Percentiles rank a stretch among this genome's conserved stretches.
Conservation (phyloP, 2,888 invertebrate genomes). For the Agrilus cyanescens region DNA sequence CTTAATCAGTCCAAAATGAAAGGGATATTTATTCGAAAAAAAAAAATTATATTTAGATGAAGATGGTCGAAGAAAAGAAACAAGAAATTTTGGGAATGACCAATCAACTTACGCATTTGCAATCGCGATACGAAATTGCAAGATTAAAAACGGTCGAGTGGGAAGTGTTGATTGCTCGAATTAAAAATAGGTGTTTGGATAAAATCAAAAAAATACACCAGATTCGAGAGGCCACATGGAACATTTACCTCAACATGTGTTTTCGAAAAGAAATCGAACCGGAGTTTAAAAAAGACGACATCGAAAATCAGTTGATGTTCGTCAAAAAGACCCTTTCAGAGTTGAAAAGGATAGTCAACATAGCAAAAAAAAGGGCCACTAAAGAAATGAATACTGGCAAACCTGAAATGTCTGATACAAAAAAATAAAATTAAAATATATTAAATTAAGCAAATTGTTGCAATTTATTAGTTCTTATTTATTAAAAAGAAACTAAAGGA, state of each 20-base stretch:
- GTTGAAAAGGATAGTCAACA: conserved; percentile 15
- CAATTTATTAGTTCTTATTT: too few species aligned
- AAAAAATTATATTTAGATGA: conserved; percentile 27
- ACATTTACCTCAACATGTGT: conserved; percentile 51
- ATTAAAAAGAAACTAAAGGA: too few species aligned
- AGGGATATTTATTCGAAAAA: neutral
- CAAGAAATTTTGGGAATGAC: conserved; percentile 51
- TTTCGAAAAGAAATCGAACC: conserved; percentile 37
- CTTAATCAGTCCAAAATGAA: too few species aligned
- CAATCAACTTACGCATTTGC: conserved; percentile 47
- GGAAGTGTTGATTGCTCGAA: conserved; percentile 46
- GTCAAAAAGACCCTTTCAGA: conserved; percentile 50
- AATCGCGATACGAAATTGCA: conserved; percentile 48
- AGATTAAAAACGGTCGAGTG: conserved; percentile 47
- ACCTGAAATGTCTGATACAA: neutral
- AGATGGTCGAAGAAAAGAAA: conserved; percentile 47
- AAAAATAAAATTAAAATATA: too few species aligned
- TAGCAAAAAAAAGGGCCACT: conserved; percentile 6
- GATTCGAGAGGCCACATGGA: conserved; percentile 47
- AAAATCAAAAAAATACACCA: conserved; percentile 45
- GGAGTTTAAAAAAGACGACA: conserved; percentile 37
- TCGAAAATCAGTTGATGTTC: conserved; percentile 49
- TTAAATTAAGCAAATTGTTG: too few species aligned
- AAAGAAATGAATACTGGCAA: conserved; percentile 1
- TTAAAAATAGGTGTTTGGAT: conserved; percentile 44